Conservation (phyloP, 1,140 invertebrate genomes). For the Lineus longissimus region DNA sequence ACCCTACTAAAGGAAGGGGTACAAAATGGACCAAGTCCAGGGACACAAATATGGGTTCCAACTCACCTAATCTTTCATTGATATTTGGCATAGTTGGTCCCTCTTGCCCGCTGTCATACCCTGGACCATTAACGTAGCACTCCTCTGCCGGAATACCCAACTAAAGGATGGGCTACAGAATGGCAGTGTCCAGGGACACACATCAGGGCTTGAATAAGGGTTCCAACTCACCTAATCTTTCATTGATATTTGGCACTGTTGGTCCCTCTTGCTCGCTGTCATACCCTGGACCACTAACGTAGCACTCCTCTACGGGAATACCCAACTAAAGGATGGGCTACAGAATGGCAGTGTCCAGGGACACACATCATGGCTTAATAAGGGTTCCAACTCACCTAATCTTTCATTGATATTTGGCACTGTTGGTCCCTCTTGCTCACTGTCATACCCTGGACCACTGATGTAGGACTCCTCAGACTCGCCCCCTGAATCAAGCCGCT, state of each 20-base stretch:
- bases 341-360: too few species aligned
- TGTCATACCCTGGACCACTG: neutral
- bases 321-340: neutral
- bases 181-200: too few species aligned
- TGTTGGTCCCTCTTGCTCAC: neutral
- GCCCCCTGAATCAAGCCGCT: neutral
- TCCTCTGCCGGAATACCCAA: neutral
- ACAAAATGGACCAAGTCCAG: too few species aligned
- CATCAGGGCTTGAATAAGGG: too few species aligned
- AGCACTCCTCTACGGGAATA: neutral
- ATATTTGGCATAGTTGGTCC: conserved; percentile 17
- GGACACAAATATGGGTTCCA: too few species aligned
- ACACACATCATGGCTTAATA: too few species aligned
- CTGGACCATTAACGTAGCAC: neutral
- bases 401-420: conserved; percentile 38
- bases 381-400: conserved; percentile 31
- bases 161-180: neutral
- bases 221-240: conserved; percentile 36
- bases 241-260: conserved; percentile 27
- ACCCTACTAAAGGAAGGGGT: neutral
- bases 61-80: conserved; percentile 41
- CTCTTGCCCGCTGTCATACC: neutral
- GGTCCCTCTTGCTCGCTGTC: neutral
- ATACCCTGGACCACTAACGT: neutral
- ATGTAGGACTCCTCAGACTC: neutral